Conservation (phyloP, 2,113 vertebrate species). For the Epinephelus lanceolatus region DNA sequence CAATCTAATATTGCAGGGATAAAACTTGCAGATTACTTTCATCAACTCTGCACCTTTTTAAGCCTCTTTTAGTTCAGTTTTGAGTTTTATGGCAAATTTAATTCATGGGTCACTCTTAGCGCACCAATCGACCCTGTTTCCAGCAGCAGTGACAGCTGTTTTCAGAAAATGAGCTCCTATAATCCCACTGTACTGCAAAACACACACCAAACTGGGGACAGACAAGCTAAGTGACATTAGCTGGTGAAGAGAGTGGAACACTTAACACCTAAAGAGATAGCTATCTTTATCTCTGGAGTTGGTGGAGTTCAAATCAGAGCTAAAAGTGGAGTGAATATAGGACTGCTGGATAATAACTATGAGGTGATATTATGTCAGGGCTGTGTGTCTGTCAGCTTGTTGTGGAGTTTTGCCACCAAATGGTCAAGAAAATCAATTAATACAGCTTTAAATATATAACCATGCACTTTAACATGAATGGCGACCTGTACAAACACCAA, state of each 20-base stretch:
- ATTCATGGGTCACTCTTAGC: neutral
- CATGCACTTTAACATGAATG: neutral
- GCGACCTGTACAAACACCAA: too few relatives aligned
- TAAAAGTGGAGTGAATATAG: neutral
- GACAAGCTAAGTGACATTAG: neutral
- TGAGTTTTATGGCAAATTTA: neutral
- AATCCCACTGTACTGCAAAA: neutral
- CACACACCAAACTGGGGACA: neutral
- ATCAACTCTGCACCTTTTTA: neutral
- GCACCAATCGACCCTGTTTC: neutral
- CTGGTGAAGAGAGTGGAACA: neutral
- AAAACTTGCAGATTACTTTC: neutral
- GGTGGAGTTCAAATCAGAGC: neutral
- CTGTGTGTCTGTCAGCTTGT: neutral
- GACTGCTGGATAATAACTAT: neutral
- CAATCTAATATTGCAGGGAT: neutral
- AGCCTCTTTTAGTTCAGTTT: neutral
- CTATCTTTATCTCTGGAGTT: neutral
- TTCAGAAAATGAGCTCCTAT: conserved; percentile 15
- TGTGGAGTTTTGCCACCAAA: too few relatives aligned
- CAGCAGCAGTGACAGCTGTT: neutral
- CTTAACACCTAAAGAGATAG: neutral
- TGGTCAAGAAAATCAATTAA: neutral
- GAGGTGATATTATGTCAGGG: neutral
- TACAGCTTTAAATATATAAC: neutral